Evolutionary conservation across 2,888 invertebrate genomes (phyloP).

Genomic region (Meghimatium bilineatum): DNA sequence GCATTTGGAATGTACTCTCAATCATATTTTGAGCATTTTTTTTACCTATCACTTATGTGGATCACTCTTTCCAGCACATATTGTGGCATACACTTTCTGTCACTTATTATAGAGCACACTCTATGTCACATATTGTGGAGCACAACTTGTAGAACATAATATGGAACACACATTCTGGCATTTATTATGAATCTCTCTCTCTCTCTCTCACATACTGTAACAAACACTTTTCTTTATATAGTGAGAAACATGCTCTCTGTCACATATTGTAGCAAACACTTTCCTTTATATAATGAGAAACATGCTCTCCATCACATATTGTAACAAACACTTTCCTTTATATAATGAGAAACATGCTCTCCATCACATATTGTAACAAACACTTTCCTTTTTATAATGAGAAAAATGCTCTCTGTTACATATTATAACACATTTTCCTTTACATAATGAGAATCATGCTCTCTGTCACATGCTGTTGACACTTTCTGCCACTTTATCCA

Average conservation of each 20-base stretch:
- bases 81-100: not conserved
- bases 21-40: not conserved
- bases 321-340: too few species aligned
- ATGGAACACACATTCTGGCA: not conserved
- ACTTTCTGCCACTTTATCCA: not conserved
- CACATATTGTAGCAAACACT: not conserved
- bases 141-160: not conserved
- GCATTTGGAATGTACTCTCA: conserved; percentile 3
- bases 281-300: too few species aligned
- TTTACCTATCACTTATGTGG: not conserved
- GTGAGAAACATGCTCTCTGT: not conserved
- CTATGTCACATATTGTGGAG: not conserved
- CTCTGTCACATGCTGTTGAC: not conserved
- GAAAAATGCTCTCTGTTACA: not conserved
- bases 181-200: too few species aligned
- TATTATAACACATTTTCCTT: not conserved
- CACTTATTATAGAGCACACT: not conserved
- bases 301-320: too few species aligned
- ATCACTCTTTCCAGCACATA: not conserved
- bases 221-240: not conserved
- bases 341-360: too few species aligned
- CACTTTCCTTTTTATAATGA: not conserved
- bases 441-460: not conserved
- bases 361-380: not conserved
- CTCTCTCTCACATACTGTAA: too few species aligned